These are phyloP conservation scores for Melinaea marsaeus DNA, from an alignment of 2,888 invertebrate species.

Conservation along the genomic window DNA sequence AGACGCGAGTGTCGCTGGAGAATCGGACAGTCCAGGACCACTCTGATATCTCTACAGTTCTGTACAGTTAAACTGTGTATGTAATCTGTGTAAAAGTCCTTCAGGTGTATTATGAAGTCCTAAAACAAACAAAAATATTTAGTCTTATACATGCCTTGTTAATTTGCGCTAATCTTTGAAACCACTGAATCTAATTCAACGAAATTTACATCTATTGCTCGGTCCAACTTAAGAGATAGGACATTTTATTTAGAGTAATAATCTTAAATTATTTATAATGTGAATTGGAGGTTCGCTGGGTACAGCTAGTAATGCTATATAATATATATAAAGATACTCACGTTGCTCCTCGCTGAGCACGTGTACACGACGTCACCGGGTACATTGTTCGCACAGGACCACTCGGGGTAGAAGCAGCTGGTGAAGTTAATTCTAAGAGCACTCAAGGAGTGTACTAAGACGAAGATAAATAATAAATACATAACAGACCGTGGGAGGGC, in stretches of 20 bases:
- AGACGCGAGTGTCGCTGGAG: slow-evolving; percentile 61
- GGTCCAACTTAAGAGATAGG: no score
- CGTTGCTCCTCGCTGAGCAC: slow-evolving; percentile 52
- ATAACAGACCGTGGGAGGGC: background rate
- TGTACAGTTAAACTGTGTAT: slow-evolving; percentile 66
- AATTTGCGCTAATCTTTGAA: no score
- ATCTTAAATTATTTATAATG: no score
- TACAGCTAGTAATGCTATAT: no score
- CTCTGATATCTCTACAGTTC: slow-evolving; percentile 68
- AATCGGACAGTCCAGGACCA: slow-evolving; percentile 69
- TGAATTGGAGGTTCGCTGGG: no score
- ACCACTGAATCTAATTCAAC: no score
- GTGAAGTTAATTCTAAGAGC: slow-evolving; percentile 64
- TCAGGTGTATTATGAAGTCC: slow-evolving; percentile 71
- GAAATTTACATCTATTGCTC: no score
- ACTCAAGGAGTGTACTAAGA: slow-evolving; percentile 38
- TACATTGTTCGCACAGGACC: slow-evolving; percentile 64
- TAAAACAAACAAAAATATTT: slow-evolving; percentile 50
- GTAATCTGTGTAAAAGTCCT: slow-evolving; percentile 70
- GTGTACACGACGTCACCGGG: slow-evolving; percentile 59
- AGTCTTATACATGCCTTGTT: no score
- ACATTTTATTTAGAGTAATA: no score
- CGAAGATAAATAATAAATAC: slow-evolving; percentile 33
- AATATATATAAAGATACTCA: slow-evolving; percentile 45
- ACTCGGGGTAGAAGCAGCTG: slow-evolving; percentile 59